Base-by-base conservation (phyloP, 2,888 invertebrate genomes). In the Meiosimyza platycephala region DNA sequence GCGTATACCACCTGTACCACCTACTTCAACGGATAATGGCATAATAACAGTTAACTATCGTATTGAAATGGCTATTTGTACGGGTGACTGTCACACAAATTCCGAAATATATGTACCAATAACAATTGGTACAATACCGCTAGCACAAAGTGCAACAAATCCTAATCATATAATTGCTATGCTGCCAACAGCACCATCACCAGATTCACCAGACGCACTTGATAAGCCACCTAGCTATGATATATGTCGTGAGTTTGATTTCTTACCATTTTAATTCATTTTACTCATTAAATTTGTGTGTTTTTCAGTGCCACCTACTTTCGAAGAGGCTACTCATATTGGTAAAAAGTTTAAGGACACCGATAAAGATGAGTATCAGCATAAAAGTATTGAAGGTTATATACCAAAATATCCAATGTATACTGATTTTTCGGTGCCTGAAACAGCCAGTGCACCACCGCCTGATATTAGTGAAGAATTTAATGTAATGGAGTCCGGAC, bases 351-450 rank as follows among this genome's bases (percentile, higher is more conserved):
- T 81, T 12, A 40, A 78, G 12, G 79, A 81, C 40, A 72, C 65
- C 7, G 81, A 81, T 54, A 78, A 71, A 2, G 79, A 81, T 40
- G 40, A 40, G 9, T 40, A 40, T 40, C 40, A 40, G 40, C 5
- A 40, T 9, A 40, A 40, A 40, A 40, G 40, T 15, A 72, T 74
- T 0, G 80, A 79, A 67, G 80, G 77, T 1, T 81, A 76, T 60
- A 72, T 79, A 47, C 81, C 81, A 6, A 73, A 79, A 18, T 81
- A 81, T 72, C 80, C 80, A 1, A 78, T 79, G 75, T 80, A 79
- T 57, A 78, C 74, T 5, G 77, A 78, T 66, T 78, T 78, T 68
- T 76, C 70, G 12, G 22, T 64, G 22, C 74, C 77, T 11, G 73
- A 62, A 50, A 72, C 75, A 7, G 40, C 6, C 9, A 40, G 40